These are phyloP conservation scores for Azorinus chamasolen DNA, from an alignment of 2,888 invertebrate species.

Conservation along the genomic window DNA sequence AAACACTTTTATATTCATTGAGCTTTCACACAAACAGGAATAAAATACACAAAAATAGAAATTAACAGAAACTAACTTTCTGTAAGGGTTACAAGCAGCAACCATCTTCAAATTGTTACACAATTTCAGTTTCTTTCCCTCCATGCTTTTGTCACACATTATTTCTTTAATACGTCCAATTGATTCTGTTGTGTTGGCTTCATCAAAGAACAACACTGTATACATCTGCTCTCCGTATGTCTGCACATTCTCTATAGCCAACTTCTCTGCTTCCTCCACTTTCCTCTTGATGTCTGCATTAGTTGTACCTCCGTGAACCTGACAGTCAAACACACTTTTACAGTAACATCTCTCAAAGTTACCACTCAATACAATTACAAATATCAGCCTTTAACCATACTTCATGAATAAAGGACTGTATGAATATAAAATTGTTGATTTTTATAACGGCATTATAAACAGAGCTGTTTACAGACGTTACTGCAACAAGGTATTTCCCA, in stretches of 20 bases:
- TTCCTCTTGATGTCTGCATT: conserved; percentile 76
- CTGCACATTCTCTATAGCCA: conserved; percentile 72
- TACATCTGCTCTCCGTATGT: conserved; percentile 65
- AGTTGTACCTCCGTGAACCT: conserved; percentile 84
- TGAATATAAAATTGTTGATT: too few species aligned
- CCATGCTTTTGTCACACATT: conserved; percentile 81
- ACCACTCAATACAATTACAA: too few species aligned
- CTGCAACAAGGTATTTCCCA: too few species aligned
- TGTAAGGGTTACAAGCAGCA: conserved; percentile 84
- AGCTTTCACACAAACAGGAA: too few species aligned
- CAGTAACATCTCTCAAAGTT: too few species aligned
- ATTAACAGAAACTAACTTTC: conserved; percentile 72
- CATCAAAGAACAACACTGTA: conserved; percentile 84
- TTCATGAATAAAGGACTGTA: too few species aligned
- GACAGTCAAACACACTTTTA: not conserved
- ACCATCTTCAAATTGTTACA: conserved; percentile 77
- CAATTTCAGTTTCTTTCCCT: conserved; percentile 71
- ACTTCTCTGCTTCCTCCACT: conserved; percentile 71
- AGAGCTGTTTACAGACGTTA: too few species aligned
- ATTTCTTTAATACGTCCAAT: conserved; percentile 84
- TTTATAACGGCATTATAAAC: too few species aligned
- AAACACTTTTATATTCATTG: too few species aligned
- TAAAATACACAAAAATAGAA: too few species aligned
- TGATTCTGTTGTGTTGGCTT: conserved; percentile 84
- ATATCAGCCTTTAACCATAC: too few species aligned